Conservation (phyloP, 2,888 invertebrate genomes). For the Aplocera efformata region DNA sequence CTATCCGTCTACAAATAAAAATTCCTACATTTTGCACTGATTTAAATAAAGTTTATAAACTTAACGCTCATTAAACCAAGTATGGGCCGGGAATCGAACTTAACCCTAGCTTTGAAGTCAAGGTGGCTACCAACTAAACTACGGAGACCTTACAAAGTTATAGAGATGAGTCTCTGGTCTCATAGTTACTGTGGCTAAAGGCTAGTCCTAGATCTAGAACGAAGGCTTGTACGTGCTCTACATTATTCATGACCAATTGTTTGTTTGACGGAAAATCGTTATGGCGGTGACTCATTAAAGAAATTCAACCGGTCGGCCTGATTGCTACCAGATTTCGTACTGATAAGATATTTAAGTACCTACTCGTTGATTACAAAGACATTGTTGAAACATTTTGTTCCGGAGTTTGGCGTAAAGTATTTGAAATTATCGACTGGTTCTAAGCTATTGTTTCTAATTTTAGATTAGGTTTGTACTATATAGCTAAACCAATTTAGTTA, state of each 20-base stretch:
- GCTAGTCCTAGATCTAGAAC: conserved; percentile 56
- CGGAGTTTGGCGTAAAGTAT: not conserved
- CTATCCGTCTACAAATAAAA: too few relatives aligned
- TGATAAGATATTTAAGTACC: conserved; percentile 18
- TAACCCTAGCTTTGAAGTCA: too few relatives aligned
- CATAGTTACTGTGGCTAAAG: conserved; percentile 24
- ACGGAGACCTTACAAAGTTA: conserved; percentile 1
- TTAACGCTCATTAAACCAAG: too few relatives aligned
- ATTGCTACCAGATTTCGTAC: conserved; percentile 24
- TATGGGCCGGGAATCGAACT: too few relatives aligned
- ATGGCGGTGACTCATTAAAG: conserved; percentile 72
- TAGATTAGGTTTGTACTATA: not conserved
- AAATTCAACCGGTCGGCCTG: conserved; percentile 45
- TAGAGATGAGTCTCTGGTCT: conserved; percentile 7
- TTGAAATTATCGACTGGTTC: not conserved
- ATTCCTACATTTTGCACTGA: too few relatives aligned
- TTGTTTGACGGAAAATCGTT: conserved; percentile 70
- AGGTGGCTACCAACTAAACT: too few relatives aligned
- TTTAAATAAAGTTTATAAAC: too few relatives aligned
- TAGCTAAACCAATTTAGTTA: not conserved
- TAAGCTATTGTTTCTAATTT: not conserved
- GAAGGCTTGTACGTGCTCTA: conserved; percentile 48
- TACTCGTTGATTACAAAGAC: conserved; percentile 18
- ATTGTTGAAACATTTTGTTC: conserved; percentile 18
- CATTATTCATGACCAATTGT: conserved; percentile 73